These are phyloP conservation scores for Corydoras maculifer DNA, from an alignment of 2,113 vertebrate genomes.

Conservation along the genomic window DNA sequence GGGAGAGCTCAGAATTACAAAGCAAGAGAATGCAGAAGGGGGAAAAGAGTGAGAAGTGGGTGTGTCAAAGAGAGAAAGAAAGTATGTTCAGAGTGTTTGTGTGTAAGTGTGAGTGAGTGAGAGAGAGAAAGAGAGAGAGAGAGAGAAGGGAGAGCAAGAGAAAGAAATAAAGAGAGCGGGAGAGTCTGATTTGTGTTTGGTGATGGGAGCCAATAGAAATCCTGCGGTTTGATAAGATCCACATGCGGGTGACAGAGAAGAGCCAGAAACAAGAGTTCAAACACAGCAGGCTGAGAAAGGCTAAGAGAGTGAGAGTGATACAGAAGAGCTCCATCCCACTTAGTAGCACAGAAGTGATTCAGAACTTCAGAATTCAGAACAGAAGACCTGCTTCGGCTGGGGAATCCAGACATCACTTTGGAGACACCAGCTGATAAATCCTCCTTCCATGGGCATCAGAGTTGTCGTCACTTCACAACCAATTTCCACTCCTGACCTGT, in stretches of 20 bases:
- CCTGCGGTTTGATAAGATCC: constrained; percentile 60
- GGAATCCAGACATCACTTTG: no score
- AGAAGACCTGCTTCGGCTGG: no score
- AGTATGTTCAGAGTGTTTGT: no score
- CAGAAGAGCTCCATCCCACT: neutral
- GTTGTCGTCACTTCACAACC: no score
- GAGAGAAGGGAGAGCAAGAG: constrained; percentile 22
- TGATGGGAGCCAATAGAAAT: constrained; percentile 70
- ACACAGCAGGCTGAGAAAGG: constrained; percentile 26
- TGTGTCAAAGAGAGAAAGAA: constrained; percentile 9
- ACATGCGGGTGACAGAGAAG: constrained; percentile 52
- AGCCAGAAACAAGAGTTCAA: constrained; percentile 57
- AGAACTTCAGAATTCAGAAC: neutral
- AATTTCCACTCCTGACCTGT: neutral
- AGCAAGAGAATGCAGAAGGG: neutral
- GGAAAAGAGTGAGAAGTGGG: constrained; percentile 20
- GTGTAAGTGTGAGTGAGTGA: neutral
- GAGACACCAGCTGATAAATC: no score
- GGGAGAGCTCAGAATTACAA: constrained; percentile 1
- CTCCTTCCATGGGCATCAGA: no score
- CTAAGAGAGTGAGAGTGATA: constrained; percentile 19
- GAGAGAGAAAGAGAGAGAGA: neutral
- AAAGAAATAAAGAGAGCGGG: constrained; percentile 45
- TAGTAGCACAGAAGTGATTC: neutral
- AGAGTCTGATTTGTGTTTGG: constrained; percentile 60